phyloP scores from a whole-genome alignment of 2,113 vertebrate species.

The Urocitellus parryii region DNA sequence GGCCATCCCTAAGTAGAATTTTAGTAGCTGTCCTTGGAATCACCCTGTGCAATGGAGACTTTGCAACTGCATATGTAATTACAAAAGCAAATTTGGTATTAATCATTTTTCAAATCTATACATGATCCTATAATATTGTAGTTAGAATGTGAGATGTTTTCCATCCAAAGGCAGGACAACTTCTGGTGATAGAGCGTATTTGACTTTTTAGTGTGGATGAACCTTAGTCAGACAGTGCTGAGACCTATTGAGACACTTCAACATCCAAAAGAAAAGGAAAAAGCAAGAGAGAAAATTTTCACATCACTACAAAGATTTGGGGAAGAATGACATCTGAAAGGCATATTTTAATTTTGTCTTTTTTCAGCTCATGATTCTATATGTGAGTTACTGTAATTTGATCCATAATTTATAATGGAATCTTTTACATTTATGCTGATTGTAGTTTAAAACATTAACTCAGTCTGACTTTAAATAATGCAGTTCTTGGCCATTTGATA shows the following conservation, averaged over 20 bases:
- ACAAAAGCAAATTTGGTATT: not conserved
- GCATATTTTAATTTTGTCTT: slow-evolving; percentile 46
- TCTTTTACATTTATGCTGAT: slow-evolving; percentile 39
- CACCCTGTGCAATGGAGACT: not conserved
- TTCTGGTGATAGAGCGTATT: not conserved
- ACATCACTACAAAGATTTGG: not conserved
- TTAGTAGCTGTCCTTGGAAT: not conserved
- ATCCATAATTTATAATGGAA: slow-evolving; percentile 51
- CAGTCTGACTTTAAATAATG: slow-evolving; percentile 62
- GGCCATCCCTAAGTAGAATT: not conserved
- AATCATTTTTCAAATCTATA: not conserved
- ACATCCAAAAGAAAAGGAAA: not conserved
- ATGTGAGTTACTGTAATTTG: slow-evolving; percentile 28
- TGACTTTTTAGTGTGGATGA: not conserved
- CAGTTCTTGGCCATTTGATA: slow-evolving; percentile 48
- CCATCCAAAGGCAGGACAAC: not conserved
- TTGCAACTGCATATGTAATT: not conserved
- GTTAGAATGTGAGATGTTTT: not conserved
- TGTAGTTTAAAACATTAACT: slow-evolving; percentile 57
- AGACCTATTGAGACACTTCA: not conserved
- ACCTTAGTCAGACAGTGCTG: not conserved
- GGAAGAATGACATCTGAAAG: slow-evolving; percentile 55
- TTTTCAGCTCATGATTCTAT: not conserved
- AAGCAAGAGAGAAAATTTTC: not conserved
- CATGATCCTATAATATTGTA: not conserved